Evolutionary conservation across 2,888 invertebrate genomes (phyloP), one percentile per base, ranked within the genome.

Genomic region (Peribatodes rhomboidaria): DNA sequence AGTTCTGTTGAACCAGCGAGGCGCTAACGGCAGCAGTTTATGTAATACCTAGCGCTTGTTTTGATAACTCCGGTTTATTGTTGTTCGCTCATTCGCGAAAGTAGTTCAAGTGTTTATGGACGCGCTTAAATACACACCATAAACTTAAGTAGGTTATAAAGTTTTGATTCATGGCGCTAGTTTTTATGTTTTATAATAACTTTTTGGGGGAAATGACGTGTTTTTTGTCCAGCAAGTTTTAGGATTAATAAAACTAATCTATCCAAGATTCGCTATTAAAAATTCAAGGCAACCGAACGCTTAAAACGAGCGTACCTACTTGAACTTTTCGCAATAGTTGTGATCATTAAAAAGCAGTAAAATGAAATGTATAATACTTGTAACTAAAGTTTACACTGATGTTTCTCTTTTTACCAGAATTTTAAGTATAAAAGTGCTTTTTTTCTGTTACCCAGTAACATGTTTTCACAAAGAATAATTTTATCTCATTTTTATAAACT

Each of bases 121-220:
- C 41, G 18, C 44, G 37, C 53, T 57, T 58, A 53, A 57, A 63
- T 53, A 53, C 57, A 53, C 58, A 18, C 41, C 58, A 58, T 63
- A 58, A 63, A 58, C 14, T 58, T 46, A 58, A 63, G 53, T 37
- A 58, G 39, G 58, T 20, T 31, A 46, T 58, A 53, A 58, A 53
- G 46, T 47, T 42, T 47, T 63, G 53, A 58, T 57, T 63, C 41
- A 52, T 53, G 18, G 22, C 46, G n/a, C 10, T 39, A 58, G 46
- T 63, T 63, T 62, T 63, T 58, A 63, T 63, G 63, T 57, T 53
- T 57, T 31, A 35, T 41, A 16, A 42, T 52, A 56, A 50, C 35
- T 41, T 31, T 31, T 49, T 22, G 18, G 33, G 11, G 41, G n/a
- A 31, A 42, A 11, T 20, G 11, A 18, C 11, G 20, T 20, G 41